Percentiles rank a stretch among this genome's conserved stretches.
Conservation (phyloP, 2,797 vertebrate species). For the Zalophus californianus region DNA sequence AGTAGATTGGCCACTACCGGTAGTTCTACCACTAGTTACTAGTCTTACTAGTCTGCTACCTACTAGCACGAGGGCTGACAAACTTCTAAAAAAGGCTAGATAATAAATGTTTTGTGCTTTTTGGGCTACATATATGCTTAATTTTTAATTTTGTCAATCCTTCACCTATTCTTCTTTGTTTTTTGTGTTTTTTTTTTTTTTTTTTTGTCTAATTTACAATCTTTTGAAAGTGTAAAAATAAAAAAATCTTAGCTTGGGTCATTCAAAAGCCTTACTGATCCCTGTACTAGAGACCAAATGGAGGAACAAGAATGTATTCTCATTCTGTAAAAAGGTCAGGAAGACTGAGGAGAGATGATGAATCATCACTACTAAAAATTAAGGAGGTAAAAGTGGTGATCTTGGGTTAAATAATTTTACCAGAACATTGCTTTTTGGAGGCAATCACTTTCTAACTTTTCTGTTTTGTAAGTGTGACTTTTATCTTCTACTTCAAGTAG, state of each 20-base stretch:
- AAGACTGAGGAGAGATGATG: not conserved
- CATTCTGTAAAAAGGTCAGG: not conserved
- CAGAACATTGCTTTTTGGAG: not conserved
- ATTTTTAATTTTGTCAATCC: not conserved
- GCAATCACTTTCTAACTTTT: not conserved
- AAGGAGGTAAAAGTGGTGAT: not conserved
- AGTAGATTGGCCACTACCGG: not conserved
- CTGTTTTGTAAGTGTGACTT: not conserved
- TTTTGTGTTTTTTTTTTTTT: not conserved
- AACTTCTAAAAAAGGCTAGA: not conserved
- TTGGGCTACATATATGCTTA: not conserved
- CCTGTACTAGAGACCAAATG: not conserved
- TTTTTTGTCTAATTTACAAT: not conserved
- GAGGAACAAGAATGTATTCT: not conserved
- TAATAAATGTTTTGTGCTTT: not conserved
- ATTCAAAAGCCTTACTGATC: not conserved
- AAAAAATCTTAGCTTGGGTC: not conserved
- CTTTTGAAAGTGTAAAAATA: not conserved
- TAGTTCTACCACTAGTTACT: not conserved
- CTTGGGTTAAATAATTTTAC: not conserved
- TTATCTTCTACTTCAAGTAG: constrained; percentile 5
- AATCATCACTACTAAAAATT: not conserved
- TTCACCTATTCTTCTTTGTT: not conserved
- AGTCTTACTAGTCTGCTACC: not conserved
- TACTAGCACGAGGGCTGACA: not conserved